Base-by-base conservation (phyloP, 2,797 vertebrate genomes). In the Semotilus atromaculatus region DNA sequence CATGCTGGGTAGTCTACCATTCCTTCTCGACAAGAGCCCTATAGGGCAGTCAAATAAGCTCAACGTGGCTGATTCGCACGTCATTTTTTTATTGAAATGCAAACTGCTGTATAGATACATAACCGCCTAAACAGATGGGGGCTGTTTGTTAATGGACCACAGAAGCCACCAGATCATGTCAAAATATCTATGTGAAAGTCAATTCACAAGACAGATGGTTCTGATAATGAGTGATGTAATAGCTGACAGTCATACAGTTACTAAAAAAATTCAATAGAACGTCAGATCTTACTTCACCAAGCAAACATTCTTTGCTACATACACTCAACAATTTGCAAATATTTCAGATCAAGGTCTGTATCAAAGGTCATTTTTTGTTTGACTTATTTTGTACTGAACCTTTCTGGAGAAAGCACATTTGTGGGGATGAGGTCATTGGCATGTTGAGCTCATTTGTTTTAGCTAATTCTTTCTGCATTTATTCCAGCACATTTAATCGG, bases 321-420 rank as follows among this genome's bases (percentile, higher is more conserved):
- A 68, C 36, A 48, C 68, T 55, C 19, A 4, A 40, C 55, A 79
- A 43, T 81, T 53, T 70, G 58, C 72, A 82, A 85, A 88, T 81
- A 74, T 75, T 48, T 82, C 29, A 77, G 55, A 67, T 45, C 34
- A 51, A 75, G 45, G 66, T 67, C 40, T 62, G 43, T 73, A 74
- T 70, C 80, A 88, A 85, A 83, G 66, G 60, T 38, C 60, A n/a
- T 18, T 26, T 79, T 19, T 85, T 66, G 71, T 74, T 62, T 58
- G 26, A 16, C 40, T 86, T 40, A 45, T 23, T 77, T 72, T 26
- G 26, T 43, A 66, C 71, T 62, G 19, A 51, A 51, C 3, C 68
- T 26, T 71, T 84, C 74, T 64, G 38, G 9, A 81, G 62, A 43
- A 66, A 67, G 58, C 23, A 48, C 21, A 74, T 67, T 82, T 55